Evolutionary conservation across 2,113 vertebrate genomes (phyloP).

Genomic region (Tauraco erythrolophus): DNA sequence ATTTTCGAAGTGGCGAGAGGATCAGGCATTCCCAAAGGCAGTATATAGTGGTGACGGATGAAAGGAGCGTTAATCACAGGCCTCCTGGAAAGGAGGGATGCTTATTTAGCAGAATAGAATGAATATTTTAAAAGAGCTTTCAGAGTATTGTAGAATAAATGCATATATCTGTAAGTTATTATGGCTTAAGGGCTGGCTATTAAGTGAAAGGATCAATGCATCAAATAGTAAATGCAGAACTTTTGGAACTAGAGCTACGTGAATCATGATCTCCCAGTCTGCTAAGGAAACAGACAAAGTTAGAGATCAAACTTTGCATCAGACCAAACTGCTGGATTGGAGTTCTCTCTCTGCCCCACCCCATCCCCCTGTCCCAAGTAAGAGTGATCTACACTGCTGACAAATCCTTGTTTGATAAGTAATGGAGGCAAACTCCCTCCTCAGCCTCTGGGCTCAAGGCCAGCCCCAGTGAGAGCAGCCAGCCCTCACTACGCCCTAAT

Average conservation of each 20-base stretch:
- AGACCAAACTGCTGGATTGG: background rate
- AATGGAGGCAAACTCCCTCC: background rate
- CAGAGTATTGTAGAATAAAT: slow-evolving; percentile 64
- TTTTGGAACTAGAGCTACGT: background rate
- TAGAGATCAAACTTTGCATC: background rate
- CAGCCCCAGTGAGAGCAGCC: background rate
- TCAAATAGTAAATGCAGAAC: slow-evolving; percentile 54
- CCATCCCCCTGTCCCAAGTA: too few relatives aligned
- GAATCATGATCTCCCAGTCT: background rate
- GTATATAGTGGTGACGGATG: slow-evolving; percentile 10
- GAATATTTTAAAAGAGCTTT: slow-evolving; percentile 70
- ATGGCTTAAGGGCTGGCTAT: slow-evolving; percentile 61
- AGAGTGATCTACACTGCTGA: background rate
- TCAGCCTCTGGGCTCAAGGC: background rate
- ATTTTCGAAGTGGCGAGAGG: background rate
- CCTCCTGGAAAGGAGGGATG: slow-evolving; percentile 54
- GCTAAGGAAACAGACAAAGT: background rate
- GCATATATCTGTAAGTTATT: slow-evolving; percentile 68
- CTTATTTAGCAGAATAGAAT: slow-evolving; percentile 70
- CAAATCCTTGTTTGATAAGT: background rate
- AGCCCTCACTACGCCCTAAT: background rate
- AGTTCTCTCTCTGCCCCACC: background rate
- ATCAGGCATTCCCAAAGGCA: slow-evolving; percentile 57
- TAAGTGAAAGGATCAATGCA: slow-evolving; percentile 64
- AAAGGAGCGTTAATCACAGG: slow-evolving; percentile 51